A percentile compares a stretch with the other conserved stretches of the same genome.
Evolutionary conservation across 2,888 invertebrate species (phyloP).

Genomic region (Eilema sororculum): DNA sequence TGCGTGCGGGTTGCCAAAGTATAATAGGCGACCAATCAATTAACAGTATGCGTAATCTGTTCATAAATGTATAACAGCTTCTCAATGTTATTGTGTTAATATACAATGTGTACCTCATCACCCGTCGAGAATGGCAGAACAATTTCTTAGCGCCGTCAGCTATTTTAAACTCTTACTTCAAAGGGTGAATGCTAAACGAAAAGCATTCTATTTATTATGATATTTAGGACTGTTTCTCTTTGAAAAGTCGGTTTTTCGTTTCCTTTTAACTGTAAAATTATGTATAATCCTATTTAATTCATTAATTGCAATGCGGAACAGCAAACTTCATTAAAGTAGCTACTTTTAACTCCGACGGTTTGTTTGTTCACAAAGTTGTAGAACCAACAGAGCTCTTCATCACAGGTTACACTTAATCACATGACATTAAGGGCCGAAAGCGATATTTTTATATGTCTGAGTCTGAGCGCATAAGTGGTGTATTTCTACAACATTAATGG

Average conservation of each 20-base stretch:
- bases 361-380: conserved; percentile 4
- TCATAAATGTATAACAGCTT: too few relatives aligned
- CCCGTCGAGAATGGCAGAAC: too few relatives aligned
- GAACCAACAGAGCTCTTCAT: neutral
- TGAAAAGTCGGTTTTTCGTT: neutral
- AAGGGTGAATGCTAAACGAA: too few relatives aligned
- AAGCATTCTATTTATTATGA: neutral
- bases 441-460: neutral
- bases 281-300: conserved; percentile 4
- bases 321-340: neutral
- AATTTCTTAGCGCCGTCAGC: too few relatives aligned
- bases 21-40: too few relatives aligned
- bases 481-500: neutral
- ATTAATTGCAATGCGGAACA: neutral
- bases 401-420: neutral
- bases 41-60: too few relatives aligned
- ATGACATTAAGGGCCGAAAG: neutral
- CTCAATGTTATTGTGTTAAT: too few relatives aligned
- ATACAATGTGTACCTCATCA: too few relatives aligned
- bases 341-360: neutral
- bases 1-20: too few relatives aligned
- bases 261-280: neutral
- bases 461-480: neutral
- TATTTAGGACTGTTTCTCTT: neutral
- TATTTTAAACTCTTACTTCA: too few relatives aligned